These are phyloP conservation scores for Thereva unica DNA, from an alignment of 2,888 invertebrate species.

Conservation along the genomic window DNA sequence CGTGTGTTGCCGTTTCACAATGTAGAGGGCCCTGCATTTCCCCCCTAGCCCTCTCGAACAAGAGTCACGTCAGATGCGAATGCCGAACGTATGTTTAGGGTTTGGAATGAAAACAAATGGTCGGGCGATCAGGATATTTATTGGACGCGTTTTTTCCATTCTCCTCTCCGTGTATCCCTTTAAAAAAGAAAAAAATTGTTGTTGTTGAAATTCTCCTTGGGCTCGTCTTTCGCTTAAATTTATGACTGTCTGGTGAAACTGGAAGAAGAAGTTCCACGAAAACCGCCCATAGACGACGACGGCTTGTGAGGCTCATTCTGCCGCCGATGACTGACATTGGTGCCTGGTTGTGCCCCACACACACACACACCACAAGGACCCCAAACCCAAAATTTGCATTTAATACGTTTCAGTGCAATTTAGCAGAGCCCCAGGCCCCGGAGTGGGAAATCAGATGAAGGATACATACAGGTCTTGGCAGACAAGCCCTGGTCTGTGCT, in stretches of 20 bases:
- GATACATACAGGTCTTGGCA: constrained; percentile 23
- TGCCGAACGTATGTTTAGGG: background rate
- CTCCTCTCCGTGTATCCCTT: background rate
- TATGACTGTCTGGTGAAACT: constrained; percentile 14
- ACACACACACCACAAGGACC: background rate
- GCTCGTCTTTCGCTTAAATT: background rate
- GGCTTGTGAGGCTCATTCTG: background rate
- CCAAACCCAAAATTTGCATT: constrained; percentile 31
- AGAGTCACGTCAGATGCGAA: background rate
- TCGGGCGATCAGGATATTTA: constrained; percentile 7
- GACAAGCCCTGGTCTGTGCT: background rate
- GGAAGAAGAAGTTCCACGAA: background rate
- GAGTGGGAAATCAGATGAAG: constrained; percentile 31
- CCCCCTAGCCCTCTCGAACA: too few species aligned
- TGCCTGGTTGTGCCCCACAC: background rate
- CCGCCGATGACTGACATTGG: background rate
- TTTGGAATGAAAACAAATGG: constrained; percentile 2
- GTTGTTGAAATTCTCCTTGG: background rate
- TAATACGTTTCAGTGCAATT: constrained; percentile 32
- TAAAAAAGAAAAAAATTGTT: background rate
- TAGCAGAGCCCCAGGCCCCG: constrained; percentile 15
- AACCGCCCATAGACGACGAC: constrained; percentile 8
- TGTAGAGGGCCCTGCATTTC: too few species aligned
- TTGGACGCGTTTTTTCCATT: constrained; percentile 1
- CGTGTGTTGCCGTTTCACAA: too few species aligned